Percentiles rank a stretch among this genome's conserved stretches.
Conservation (phyloP, 2,888 invertebrate species). For the Bembecia ichneumoniformis region DNA sequence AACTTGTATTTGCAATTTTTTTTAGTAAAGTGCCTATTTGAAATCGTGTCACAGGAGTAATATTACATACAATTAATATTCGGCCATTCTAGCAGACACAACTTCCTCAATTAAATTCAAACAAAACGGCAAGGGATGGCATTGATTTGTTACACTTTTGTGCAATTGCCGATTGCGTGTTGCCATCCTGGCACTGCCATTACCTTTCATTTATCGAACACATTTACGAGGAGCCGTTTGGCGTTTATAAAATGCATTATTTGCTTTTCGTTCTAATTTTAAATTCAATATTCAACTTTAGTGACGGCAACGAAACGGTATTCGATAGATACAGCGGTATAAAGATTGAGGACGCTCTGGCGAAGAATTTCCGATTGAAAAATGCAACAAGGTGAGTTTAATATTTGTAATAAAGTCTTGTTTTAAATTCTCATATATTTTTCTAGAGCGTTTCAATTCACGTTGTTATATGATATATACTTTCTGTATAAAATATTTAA, state of each 20-base stretch:
- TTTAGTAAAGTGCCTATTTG: no score
- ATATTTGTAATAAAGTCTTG: background rate
- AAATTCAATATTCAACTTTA: conserved; percentile 16
- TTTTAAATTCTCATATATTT: conserved; percentile 1
- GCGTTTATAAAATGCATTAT: conserved; percentile 14
- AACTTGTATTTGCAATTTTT: no score
- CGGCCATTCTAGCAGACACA: background rate
- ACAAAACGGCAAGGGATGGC: background rate
- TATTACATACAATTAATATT: no score
- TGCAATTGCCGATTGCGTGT: background rate
- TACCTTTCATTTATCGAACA: background rate
- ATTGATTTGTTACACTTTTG: background rate
- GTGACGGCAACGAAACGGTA: conserved; percentile 18
- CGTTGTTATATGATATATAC: no score
- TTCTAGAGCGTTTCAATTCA: conserved; percentile 1
- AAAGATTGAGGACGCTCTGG: conserved; percentile 25
- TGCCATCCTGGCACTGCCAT: background rate
- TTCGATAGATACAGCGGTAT: conserved; percentile 43
- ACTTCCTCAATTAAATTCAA: background rate
- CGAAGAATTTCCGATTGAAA: conserved; percentile 22
- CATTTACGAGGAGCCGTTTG: background rate
- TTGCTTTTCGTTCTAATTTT: conserved; percentile 23
- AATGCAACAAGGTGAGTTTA: conserved; percentile 34
- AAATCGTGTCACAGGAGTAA: no score
- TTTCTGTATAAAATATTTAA: no score